Evolutionary conservation across 1,140 invertebrate species (phyloP), one percentile per base, ranked within the genome.

Genomic region (Drosophila persimilis): DNA sequence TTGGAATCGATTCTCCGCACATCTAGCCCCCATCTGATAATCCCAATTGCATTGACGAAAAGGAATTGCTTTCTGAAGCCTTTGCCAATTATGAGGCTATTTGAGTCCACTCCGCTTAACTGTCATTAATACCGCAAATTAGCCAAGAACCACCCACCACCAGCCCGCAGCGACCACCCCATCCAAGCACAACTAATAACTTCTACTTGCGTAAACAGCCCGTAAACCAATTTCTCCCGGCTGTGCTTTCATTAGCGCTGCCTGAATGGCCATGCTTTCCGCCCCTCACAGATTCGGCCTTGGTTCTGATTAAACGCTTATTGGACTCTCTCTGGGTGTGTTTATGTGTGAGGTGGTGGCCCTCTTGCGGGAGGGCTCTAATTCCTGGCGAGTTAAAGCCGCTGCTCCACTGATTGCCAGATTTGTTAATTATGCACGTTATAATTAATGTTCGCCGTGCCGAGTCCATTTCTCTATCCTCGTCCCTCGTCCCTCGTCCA

Each of bases 401-500:
- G 44, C 70, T 45, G 54, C 70, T 48, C 52, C 59, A 54, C 66
- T 72, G 77, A 76, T 71, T 65, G 72, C 66, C 61, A 80, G 81
- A 86, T 85, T 85, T 85, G 81, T 85, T 85, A 85, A 85, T 85
- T 85, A 85, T 85, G 81, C 73, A 73, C 58, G 73, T 73, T 80
- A 81, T 85, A 85, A 85, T 85, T 85, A 85, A 85, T 85, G 80
- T 20, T 65, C 51, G 35, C 62, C 50, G 46, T 59, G 45, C 22
- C 43, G 43, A n/a, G 3, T n/a, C 7, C 24, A 41, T 47, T 35
- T 35, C 31, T 35, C 31, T 35, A 35, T 35, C 31, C 9, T 15
- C 44, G 17, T 17, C 17, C 31, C 9, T 15, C 44, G 17, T 17
- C 17, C 17, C 17, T 17, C 17, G 17, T 15, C 22, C 13, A 29